phyloP scores from a whole-genome alignment of 2,113 vertebrate species.

The Eublepharis macularius region DNA sequence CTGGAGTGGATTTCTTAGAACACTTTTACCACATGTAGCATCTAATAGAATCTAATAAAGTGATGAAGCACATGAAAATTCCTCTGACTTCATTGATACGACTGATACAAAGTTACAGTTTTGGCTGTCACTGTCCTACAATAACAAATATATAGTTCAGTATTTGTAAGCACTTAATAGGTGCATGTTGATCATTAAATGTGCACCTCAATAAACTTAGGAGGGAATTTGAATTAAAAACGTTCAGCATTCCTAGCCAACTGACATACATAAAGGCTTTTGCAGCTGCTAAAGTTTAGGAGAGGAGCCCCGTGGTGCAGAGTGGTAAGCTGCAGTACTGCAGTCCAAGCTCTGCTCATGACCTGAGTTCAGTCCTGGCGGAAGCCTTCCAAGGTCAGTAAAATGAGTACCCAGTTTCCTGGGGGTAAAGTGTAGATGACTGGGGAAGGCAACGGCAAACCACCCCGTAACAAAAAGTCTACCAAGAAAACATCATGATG shows the following conservation, averaged over 20 bases:
- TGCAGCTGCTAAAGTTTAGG: neutral
- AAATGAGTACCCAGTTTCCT: too few relatives aligned
- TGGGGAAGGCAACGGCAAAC: too few relatives aligned
- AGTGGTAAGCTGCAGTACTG: too few relatives aligned
- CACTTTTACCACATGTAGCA: neutral
- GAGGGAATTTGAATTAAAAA: neutral
- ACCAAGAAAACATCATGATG: too few relatives aligned
- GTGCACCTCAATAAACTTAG: neutral
- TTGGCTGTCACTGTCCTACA: neutral
- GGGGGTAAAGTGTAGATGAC: too few relatives aligned
- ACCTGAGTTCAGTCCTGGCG: too few relatives aligned
- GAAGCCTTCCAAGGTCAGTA: too few relatives aligned
- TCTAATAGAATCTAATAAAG: neutral
- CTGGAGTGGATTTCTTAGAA: neutral
- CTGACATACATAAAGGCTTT: neutral
- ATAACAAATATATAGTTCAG: neutral
- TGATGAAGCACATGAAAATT: fast-evolving
- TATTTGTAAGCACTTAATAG: neutral
- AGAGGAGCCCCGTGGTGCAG: too few relatives aligned
- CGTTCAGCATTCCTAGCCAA: fast-evolving
- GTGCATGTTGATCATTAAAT: neutral
- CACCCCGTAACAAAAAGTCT: too few relatives aligned
- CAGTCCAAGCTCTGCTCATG: too few relatives aligned
- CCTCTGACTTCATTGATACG: neutral
- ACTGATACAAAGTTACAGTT: neutral